Conservation (phyloP, 1,140 invertebrate genomes). For the Gonatopus flavifemur region DNA sequence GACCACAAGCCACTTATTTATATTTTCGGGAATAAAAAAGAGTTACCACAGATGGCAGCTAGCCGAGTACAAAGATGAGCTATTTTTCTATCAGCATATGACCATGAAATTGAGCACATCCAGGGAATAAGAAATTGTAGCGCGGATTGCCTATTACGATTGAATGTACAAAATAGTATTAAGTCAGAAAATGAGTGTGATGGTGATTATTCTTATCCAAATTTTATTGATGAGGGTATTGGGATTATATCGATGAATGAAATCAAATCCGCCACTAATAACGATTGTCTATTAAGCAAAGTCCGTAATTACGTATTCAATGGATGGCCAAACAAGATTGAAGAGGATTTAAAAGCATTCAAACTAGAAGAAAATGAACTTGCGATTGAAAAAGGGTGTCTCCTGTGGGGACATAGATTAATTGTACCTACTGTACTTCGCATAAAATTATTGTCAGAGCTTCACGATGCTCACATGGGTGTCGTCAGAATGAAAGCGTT, state of each 20-base stretch:
- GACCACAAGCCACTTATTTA: conserved; percentile 51
- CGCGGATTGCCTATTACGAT: conserved; percentile 32
- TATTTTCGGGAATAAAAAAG: conserved; percentile 27
- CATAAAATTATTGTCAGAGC: background rate
- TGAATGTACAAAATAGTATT: conserved; percentile 23
- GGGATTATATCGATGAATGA: conserved; percentile 23
- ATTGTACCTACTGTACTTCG: background rate
- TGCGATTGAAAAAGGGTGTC: background rate
- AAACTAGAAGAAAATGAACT: conserved; percentile 12
- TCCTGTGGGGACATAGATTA: conserved; percentile 3
- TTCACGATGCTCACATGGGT: conserved; percentile 12
- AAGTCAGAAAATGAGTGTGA: conserved; percentile 14
- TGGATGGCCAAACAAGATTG: conserved; percentile 21
- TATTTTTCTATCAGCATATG: conserved; percentile 28
- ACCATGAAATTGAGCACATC: conserved; percentile 32
- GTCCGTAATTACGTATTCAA: conserved; percentile 17
- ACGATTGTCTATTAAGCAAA: conserved; percentile 12
- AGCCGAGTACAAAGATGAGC: conserved; percentile 29
- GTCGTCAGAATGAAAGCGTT: conserved; percentile 12
- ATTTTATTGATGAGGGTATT: conserved; percentile 22
- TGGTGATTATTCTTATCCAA: conserved; percentile 20
- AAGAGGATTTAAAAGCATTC: background rate
- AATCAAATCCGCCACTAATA: conserved; percentile 19
- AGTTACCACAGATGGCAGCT: conserved; percentile 21
- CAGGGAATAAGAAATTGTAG: conserved; percentile 30